Evolutionary conservation across 2,113 vertebrate species (phyloP), one percentile per base, ranked within the genome.

Genomic region (Microtus oregoni): DNA sequence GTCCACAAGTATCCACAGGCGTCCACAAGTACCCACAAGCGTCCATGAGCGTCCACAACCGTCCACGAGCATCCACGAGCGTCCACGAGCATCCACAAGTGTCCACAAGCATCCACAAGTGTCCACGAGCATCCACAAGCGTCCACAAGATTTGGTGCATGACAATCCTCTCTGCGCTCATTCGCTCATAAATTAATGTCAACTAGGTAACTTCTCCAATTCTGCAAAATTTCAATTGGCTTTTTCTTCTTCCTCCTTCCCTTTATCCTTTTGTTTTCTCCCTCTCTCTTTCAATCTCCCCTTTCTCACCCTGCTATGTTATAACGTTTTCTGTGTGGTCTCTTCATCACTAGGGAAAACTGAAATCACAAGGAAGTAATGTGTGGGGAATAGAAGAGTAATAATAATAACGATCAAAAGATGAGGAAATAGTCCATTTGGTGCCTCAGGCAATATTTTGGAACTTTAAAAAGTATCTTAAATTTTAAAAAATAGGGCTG

Each of bases 381-480:
- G n/a, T 38, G 58, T 85, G 58, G 81, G 22, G 22, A 85, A 85
- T 11, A 85, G n/a, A 65, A 41, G n/a, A 3, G 17, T 38, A 20
- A 72, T 72, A n/a, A 72, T 20, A 72, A 72, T n/a, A 35, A 72
- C 6, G 0, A 61, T 41, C 24, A 63, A 63, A 83, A 85, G 14
- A 44, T 30, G 38, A 85, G 24, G 58, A 65, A 83, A 63, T 65
- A 65, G 58, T 44, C 14, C 8, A 30, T 63, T 63, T 63, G 58
- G 24, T 63, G n/a, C 24, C 58, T 38, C 30, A 65, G 26, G 58
- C 44, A 41, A 35, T 11, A 47, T 76, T 41, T 91, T 90, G n/a
- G n/a, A 86, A 94, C 50, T 89, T 96, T 82, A 77, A 89, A 93
- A 92, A 61, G 41, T 38, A 75, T 30, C 47, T 50, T 7, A n/a